Percentiles rank a stretch among this genome's conserved stretches.
Evolutionary conservation across 2,113 vertebrate genomes (phyloP).

Genomic region (Pelecanus crispus): DNA sequence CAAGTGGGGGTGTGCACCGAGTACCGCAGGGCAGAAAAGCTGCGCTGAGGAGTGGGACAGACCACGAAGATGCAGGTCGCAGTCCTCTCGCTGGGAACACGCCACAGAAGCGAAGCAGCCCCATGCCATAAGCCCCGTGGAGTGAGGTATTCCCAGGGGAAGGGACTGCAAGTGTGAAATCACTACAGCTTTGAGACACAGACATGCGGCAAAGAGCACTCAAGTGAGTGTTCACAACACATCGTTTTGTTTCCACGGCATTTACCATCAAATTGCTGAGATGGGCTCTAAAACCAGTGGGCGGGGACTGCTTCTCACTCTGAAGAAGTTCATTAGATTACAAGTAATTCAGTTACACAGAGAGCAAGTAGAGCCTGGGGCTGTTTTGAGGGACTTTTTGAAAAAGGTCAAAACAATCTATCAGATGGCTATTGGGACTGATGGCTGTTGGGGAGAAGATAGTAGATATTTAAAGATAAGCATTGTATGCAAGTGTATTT

Average conservation of each 20-base stretch:
- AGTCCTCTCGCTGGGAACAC: not conserved
- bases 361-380: constrained; percentile 22
- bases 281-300: constrained; percentile 41
- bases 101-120: not conserved
- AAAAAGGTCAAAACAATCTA: constrained; percentile 29
- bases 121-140: fast-evolving
- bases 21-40: not conserved
- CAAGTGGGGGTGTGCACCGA: fast-evolving
- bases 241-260: constrained; percentile 11
- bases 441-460: not conserved
- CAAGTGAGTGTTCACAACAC: constrained; percentile 19
- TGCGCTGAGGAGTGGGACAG: not conserved
- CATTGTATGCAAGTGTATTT: not conserved
- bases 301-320: constrained; percentile 30
- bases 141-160: not conserved
- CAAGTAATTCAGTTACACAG: constrained; percentile 32
- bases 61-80: fast-evolving
- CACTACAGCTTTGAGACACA: not conserved
- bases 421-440: not conserved
- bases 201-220: not conserved
- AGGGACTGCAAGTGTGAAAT: not conserved
- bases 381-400: constrained; percentile 28
- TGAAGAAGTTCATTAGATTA: constrained; percentile 57
- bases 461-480: constrained; percentile 15
- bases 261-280: constrained; percentile 22